Percentiles rank a stretch among this genome's conserved stretches.
These are phyloP conservation scores for Acropora yongei DNA, from an alignment of 64 coral and sea anemone genomes.

Conservation along the genomic window DNA sequence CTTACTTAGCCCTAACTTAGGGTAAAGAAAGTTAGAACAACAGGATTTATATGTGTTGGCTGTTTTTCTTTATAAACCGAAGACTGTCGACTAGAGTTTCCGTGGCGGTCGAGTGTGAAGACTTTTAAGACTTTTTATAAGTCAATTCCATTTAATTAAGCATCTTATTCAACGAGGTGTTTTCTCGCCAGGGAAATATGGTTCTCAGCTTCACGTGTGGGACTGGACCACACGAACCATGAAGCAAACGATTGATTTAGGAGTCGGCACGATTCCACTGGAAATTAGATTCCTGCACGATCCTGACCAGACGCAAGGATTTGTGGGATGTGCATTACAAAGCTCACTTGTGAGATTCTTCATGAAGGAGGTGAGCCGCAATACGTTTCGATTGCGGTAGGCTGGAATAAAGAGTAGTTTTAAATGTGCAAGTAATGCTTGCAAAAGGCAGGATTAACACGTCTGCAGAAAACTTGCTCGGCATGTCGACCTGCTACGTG, in stretches of 20 bases:
- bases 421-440: no score
- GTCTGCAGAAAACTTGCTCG: no score
- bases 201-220: slow-evolving; percentile 85
- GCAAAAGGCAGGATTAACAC: no score
- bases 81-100: no score
- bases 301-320: slow-evolving; percentile 84
- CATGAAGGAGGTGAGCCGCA: slow-evolving; percentile 63
- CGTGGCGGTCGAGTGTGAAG: background rate
- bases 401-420: no score
- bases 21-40: no score
- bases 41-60: no score
- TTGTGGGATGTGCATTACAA: slow-evolving; percentile 82
- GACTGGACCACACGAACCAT: slow-evolving; percentile 92
- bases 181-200: slow-evolving; percentile 75
- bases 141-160: slow-evolving; percentile 3
- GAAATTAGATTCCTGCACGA: slow-evolving; percentile 94
- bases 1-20: no score
- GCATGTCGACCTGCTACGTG: no score
- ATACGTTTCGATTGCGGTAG: background rate
- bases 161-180: background rate
- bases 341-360: slow-evolving; percentile 86
- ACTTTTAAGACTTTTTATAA: background rate
- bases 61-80: no score
- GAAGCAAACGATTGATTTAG: slow-evolving; percentile 86
- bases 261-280: slow-evolving; percentile 76